Evolutionary conservation across 2,888 invertebrate species (phyloP), one percentile per base, ranked within the genome.

Genomic region (Melipona beecheii): DNA sequence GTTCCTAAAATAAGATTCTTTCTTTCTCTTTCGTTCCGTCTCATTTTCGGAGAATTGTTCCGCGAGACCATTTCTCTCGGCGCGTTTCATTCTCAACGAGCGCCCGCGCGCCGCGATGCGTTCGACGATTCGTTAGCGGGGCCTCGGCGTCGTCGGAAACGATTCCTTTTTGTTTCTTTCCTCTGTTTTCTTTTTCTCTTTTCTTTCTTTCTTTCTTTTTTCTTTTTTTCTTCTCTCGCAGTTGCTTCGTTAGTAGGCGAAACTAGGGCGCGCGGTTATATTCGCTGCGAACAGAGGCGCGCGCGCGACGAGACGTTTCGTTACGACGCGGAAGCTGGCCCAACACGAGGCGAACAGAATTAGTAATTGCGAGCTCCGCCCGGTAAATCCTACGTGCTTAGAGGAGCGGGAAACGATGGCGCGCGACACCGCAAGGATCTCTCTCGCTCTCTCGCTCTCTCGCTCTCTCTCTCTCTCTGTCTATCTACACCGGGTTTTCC

Each of bases 371-470:
- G 31, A 52, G 54, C 74, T 65, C 27, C 27, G 50, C 24, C 50
- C 49, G 78, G 68, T 66, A 78, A 79, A 83, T 83, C 64, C 75
- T 76, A 77, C 31, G 77, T 71, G 83, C 80, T 83, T 78, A 56
- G 78, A 43, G 62, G 52, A 66, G 62, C 74, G 49, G 74, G 54
- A 72, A 73, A 72, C 75, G 76, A 76, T 71, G 75, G 68, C 24
- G 64, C 52, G 78, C 77, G 56, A 75, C 72, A 65, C 65, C 56
- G 75, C 31, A n/a, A 49, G 58, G 15, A 43, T 9, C 43, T 43
- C 43, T 11, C 43, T 43, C 43, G 1, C 9, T 43, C 43, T 43
- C 43, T 43, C 43, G 1, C 36, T 36, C 9, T 43, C 43, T 43
- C 43, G 6, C 36, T 5, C 36, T 36, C 5, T 36, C 36, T 36